Evolutionary conservation across 2,113 vertebrate species (phyloP), one percentile per base, ranked within the genome.

Genomic region (Pachypanchax playfairii): DNA sequence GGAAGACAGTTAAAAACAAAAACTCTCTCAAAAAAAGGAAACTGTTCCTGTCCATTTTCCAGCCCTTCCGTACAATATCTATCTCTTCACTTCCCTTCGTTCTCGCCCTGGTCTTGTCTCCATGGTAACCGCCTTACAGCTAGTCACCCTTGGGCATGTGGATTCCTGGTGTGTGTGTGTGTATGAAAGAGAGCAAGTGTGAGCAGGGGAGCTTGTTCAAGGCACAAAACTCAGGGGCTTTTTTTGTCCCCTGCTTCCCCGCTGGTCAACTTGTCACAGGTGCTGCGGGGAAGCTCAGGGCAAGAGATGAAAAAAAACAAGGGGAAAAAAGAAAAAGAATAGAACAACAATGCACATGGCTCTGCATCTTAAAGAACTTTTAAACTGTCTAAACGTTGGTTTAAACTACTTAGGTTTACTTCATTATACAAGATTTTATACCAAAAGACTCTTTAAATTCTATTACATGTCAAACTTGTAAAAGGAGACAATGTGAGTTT

Each of bases 41-140:
- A 29, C 42, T 31, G 70, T 76, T 69, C 47, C 70, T 85, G 73
- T 73, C 75, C 68, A 76, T 82, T 76, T 68, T 81, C 78, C 72
- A 80, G 75, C 68, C 53, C 64, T 77, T 51, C 70, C 57, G 46
- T 70, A 56, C 67, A 70, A 47, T 70, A 79, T 87, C 81, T 62
- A 70, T 79, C 79, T 85, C 77, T 76, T 50, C 1, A n/a, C 60
- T 63, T 85, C 61, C 73, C 68, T 75, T 65, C 75, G 62, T 75
- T 74, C 68, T 83, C 70, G 31, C 83, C 82, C 80, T 81, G 83
- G 81, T 84, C 86, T 82, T 73, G 85, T 89, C 87, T 84, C 87
- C 81, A 88, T 87, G 78, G 83, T 80, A 88, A 89, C 85, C 83
- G 75, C 85, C 83, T 85, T 84, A 53, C 54, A 90, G 85, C 85